Evolutionary conservation across 1,140 invertebrate genomes (phyloP).

Genomic region (Papilio xuthus): DNA sequence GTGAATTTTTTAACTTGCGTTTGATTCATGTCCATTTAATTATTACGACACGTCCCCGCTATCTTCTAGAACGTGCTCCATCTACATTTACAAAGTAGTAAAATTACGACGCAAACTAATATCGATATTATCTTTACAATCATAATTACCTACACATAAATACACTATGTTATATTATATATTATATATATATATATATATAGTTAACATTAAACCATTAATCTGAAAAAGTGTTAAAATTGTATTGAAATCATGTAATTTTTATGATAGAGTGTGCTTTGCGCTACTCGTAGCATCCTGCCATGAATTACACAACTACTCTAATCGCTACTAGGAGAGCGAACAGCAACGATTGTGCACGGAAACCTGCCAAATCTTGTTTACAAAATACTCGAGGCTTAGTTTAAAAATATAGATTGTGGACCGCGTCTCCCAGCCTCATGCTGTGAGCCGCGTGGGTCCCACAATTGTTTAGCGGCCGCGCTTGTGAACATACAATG

Average conservation of each 20-base stretch:
- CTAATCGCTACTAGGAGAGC: not conserved
- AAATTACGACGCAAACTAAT: not conserved
- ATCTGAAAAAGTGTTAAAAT: not conserved
- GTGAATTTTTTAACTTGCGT: slow-evolving; percentile 50
- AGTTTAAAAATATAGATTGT: slow-evolving; percentile 38
- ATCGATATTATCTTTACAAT: not conserved
- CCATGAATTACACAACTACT: not conserved
- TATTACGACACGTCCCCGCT: slow-evolving; percentile 24
- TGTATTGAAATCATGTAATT: not conserved
- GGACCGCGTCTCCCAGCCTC: slow-evolving; percentile 28
- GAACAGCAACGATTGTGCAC: not conserved
- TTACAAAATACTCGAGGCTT: slow-evolving; percentile 30
- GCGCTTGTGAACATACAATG: slow-evolving; percentile 26
- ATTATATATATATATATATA: too few relatives aligned
- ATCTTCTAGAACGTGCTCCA: slow-evolving; percentile 26
- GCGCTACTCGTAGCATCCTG: not conserved
- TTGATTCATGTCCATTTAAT: slow-evolving; percentile 23
- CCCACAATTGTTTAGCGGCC: slow-evolving; percentile 49
- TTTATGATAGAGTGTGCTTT: not conserved
- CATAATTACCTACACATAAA: not conserved
- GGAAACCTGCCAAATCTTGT: slow-evolving; percentile 25
- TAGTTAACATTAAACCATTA: too few relatives aligned
- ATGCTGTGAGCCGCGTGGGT: slow-evolving; percentile 42
- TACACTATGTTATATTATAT: not conserved
- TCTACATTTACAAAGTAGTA: slow-evolving; percentile 1